A percentile compares a stretch with the other conserved stretches of the same genome.
phyloP scores from a whole-genome alignment of 2,113 vertebrate genomes.

The Gorsachius goisagi region DNA sequence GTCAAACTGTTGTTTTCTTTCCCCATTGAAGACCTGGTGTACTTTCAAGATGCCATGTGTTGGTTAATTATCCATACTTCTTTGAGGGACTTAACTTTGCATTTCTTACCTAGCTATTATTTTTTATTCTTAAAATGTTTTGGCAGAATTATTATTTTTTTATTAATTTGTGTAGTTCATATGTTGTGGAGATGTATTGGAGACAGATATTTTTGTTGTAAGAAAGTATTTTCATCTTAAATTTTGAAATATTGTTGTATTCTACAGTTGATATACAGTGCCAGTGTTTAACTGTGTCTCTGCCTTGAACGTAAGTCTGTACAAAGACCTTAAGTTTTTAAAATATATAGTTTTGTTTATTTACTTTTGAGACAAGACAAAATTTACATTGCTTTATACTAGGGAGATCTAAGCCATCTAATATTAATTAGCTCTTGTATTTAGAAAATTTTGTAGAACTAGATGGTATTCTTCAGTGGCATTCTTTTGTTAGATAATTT shows the following conservation, averaged over 20 bases:
- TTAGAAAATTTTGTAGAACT: not conserved
- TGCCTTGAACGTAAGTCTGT: not conserved
- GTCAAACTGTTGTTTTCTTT: not conserved
- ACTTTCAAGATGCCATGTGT: not conserved
- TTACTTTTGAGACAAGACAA: not conserved
- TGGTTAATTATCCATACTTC: not conserved
- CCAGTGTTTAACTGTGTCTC: not conserved
- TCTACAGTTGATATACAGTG: not conserved
- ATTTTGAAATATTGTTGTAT: not conserved
- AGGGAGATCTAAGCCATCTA: not conserved
- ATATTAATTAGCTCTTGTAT: not conserved
- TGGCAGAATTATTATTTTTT: not conserved
- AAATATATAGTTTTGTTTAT: not conserved
- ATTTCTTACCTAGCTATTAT: not conserved
- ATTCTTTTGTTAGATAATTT: slow-evolving; percentile 18
- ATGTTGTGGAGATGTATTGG: not conserved
- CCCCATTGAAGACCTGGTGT: not conserved
- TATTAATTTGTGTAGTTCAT: not conserved
- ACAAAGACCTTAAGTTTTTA: not conserved
- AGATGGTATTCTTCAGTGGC: not conserved
- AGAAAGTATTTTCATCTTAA: not conserved
- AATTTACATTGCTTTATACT: not conserved
- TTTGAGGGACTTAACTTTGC: not conserved
- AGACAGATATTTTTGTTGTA: not conserved
- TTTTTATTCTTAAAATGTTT: not conserved